These are phyloP conservation scores for Calyptomena viridis DNA, from an alignment of 2,113 vertebrate genomes.

Conservation along the genomic window DNA sequence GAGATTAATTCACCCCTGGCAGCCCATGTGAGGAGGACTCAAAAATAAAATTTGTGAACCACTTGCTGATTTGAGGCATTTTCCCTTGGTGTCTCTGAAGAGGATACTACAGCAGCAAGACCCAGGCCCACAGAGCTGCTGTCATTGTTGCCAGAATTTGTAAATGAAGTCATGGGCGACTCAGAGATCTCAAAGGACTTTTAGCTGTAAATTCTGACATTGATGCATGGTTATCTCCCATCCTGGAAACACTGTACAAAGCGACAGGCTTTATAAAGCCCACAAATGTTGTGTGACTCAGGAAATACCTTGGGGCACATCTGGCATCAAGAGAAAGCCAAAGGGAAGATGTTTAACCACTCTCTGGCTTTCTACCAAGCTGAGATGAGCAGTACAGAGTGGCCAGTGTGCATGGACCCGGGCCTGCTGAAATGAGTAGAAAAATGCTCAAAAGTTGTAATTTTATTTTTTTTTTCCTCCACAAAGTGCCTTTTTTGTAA, in stretches of 20 bases:
- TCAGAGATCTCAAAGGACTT: not conserved
- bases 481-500: not conserved
- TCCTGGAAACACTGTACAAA: not conserved
- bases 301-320: not conserved
- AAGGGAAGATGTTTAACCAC: conserved; percentile 16
- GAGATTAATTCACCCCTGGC: not conserved
- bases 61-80: not conserved
- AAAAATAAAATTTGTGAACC: not conserved
- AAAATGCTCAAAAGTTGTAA: not conserved
- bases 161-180: not conserved
- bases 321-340: not conserved
- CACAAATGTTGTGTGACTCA: not conserved
- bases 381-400: not conserved
- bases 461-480: not conserved
- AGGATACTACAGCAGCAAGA: not conserved
- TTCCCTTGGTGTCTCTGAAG: not conserved
- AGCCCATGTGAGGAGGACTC: not conserved
- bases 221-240: not conserved
- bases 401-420: not conserved
- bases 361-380: conserved; percentile 2
- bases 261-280: not conserved
- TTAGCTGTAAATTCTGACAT: not conserved
- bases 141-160: not conserved
- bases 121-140: not conserved
- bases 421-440: not conserved